A percentile compares a stretch with the other conserved stretches of the same genome.
These are phyloP conservation scores for Lepus townsendii DNA, from an alignment of 2,797 vertebrate genomes.

Conservation along the genomic window DNA sequence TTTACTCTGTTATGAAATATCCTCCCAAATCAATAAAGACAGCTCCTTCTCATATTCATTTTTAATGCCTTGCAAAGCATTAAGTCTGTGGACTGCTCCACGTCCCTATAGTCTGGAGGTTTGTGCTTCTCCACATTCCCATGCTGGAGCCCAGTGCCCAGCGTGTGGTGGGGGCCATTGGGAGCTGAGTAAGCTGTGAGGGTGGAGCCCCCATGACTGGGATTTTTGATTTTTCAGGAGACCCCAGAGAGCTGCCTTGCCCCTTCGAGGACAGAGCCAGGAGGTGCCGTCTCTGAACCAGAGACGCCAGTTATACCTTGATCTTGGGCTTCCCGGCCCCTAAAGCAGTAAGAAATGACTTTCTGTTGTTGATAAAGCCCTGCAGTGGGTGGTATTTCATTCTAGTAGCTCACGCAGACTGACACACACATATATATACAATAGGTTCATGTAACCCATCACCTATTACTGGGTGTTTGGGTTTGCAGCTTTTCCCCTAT, in stretches of 20 bases:
- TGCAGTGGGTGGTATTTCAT: not conserved
- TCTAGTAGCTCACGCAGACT: not conserved
- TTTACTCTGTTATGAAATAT: not conserved
- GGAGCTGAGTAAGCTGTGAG: not conserved
- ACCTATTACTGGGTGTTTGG: not conserved
- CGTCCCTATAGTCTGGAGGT: not conserved
- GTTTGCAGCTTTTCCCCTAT: not conserved
- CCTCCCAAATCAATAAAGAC: not conserved
- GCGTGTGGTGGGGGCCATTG: not conserved
- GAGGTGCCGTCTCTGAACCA: not conserved
- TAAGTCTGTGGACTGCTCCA: not conserved
- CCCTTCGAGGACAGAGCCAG: not conserved
- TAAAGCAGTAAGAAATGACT: not conserved
- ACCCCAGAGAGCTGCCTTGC: not conserved
- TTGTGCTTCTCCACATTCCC: not conserved
- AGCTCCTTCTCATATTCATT: not conserved
- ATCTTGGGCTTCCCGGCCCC: not conserved
- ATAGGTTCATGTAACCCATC: not conserved
- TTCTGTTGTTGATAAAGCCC: not conserved
- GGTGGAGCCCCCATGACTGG: not conserved
- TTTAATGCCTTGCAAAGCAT: not conserved
- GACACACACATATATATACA: not conserved
- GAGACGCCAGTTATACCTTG: not conserved
- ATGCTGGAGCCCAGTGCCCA: not conserved
- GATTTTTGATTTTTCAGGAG: not conserved